phyloP scores from a whole-genome alignment of 2,113 vertebrate genomes.

The Pterocles burchelli region DNA sequence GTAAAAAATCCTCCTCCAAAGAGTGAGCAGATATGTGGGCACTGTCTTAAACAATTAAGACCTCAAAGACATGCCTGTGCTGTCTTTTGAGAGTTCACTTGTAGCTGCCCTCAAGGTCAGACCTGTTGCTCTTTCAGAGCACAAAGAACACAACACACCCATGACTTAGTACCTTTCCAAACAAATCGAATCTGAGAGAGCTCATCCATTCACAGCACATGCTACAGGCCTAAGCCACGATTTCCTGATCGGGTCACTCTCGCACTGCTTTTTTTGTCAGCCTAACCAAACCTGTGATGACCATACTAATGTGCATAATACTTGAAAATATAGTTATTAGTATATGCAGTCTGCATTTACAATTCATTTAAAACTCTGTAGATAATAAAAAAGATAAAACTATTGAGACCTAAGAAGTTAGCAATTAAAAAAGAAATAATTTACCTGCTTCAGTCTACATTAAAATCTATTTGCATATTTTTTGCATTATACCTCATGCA shows the following conservation, averaged over 20 bases:
- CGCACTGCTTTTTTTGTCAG: neutral
- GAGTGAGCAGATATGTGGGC: neutral
- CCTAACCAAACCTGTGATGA: neutral
- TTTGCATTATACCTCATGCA: neutral
- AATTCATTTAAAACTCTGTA: neutral
- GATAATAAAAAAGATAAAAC: neutral
- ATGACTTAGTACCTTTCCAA: neutral
- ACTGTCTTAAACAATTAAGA: neutral
- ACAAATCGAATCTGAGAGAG: neutral
- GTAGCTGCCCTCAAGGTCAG: neutral
- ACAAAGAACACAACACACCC: neutral
- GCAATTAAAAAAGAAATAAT: neutral
- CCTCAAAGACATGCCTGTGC: neutral
- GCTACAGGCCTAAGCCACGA: neutral
- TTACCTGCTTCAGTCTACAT: neutral
- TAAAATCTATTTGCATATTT: neutral
- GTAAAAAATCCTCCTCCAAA: neutral
- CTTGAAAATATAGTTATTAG: neutral
- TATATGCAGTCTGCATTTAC: neutral
- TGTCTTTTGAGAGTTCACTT: neutral
- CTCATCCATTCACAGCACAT: neutral
- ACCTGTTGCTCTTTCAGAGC: neutral
- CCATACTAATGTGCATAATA: neutral
- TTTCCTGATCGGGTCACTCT: neutral
- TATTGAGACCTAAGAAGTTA: neutral